Conservation (phyloP, 1,140 invertebrate genomes). For the Drosophila parabipectinata region DNA sequence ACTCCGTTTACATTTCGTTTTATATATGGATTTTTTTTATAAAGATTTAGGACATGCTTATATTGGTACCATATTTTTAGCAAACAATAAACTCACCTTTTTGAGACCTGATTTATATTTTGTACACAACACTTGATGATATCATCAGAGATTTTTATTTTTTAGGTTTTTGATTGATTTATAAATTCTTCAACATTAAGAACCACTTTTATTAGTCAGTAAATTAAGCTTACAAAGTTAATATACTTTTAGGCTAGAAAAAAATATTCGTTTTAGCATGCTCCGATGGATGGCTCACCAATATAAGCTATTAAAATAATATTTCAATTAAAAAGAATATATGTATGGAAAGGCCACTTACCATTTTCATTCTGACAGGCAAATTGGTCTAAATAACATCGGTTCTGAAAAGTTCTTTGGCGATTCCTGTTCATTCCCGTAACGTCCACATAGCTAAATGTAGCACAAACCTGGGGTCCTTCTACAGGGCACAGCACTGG, state of each 20-base stretch:
- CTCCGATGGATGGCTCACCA: slow-evolving; percentile 19
- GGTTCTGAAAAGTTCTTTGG: neutral
- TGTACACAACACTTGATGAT: slow-evolving; percentile 8
- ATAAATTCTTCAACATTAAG: neutral
- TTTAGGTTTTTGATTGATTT: neutral
- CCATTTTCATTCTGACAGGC: slow-evolving; percentile 4
- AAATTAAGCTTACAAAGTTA: neutral
- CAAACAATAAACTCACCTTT: slow-evolving; percentile 12
- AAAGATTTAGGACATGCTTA: slow-evolving; percentile 29
- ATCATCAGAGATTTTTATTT: neutral
- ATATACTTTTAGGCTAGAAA: slow-evolving; percentile 3
- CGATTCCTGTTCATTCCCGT: slow-evolving; percentile 6
- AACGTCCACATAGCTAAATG: slow-evolving; percentile 1
- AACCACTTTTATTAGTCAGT: neutral
- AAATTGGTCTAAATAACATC: slow-evolving; percentile 5
- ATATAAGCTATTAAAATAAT: slow-evolving; percentile 22
- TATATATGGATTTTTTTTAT: slow-evolving; percentile 14
- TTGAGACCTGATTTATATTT: neutral
- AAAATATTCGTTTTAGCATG: slow-evolving; percentile 4
- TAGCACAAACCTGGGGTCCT: slow-evolving; percentile 14
- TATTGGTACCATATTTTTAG: slow-evolving; percentile 15
- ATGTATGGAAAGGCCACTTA: neutral
- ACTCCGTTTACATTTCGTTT: slow-evolving; percentile 28
- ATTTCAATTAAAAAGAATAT: neutral
- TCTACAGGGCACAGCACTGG: neutral